A percentile compares a stretch with the other conserved stretches of the same genome.
phyloP scores from a whole-genome alignment of 2,797 vertebrate species.

The Linurgus olivaceus region DNA sequence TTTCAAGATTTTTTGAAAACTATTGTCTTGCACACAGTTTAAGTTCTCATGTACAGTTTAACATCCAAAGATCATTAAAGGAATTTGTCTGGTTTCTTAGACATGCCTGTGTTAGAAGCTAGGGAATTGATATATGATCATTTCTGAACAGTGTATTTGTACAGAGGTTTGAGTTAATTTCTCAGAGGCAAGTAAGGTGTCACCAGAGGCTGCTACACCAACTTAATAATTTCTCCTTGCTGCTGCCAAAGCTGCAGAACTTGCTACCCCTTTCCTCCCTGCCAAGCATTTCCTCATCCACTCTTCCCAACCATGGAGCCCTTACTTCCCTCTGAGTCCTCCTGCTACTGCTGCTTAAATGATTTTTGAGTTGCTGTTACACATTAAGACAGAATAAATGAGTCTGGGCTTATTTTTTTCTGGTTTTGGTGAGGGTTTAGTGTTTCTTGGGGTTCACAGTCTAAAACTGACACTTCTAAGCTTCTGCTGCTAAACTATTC shows the following conservation, averaged over 20 bases:
- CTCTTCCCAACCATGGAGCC: background rate
- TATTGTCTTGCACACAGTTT: background rate
- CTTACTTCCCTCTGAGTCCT: background rate
- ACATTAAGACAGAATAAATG: background rate
- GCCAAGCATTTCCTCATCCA: background rate
- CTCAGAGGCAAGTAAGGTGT: background rate
- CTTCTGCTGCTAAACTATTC: background rate
- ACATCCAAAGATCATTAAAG: background rate
- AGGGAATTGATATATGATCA: background rate
- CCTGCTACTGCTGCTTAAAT: background rate
- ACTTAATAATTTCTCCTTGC: background rate
- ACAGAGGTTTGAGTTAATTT: background rate
- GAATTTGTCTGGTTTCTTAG: background rate
- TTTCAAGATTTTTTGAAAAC: accelerated
- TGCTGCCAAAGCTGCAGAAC: background rate
- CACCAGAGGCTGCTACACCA: background rate
- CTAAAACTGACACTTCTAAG: background rate
- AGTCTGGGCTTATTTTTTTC: background rate
- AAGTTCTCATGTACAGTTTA: background rate
- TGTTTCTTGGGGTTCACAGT: background rate
- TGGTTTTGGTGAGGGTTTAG: background rate
- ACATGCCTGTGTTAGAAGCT: background rate
- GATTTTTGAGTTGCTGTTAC: background rate
- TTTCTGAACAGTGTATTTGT: background rate
- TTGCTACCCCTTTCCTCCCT: background rate